phyloP scores from a whole-genome alignment of 2,113 vertebrate genomes.

The Pelecanus crispus region DNA sequence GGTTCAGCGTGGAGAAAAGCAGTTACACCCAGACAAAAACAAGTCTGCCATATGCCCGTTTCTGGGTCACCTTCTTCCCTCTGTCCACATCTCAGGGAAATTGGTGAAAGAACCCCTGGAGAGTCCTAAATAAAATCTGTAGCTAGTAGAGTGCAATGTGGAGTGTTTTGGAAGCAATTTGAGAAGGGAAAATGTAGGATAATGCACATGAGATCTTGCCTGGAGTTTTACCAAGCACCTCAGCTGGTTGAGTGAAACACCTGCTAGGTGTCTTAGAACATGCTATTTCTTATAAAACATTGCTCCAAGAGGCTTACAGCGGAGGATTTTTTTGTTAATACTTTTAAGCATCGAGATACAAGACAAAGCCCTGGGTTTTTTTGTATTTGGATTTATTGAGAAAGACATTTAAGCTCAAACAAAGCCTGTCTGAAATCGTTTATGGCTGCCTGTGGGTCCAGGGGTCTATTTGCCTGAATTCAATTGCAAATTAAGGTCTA shows the following conservation, averaged over 20 bases:
- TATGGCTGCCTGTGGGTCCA: neutral
- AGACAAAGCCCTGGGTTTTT: neutral
- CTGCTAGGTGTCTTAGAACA: neutral
- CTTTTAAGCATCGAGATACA: neutral
- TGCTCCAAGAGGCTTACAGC: neutral
- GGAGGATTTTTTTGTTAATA: neutral
- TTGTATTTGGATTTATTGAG: neutral
- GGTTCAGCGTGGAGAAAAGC: neutral
- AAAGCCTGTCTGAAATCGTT: neutral
- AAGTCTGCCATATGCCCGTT: neutral
- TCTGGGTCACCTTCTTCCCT: neutral
- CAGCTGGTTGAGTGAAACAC: neutral
- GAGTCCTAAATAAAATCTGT: neutral
- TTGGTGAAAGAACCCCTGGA: fast-evolving
- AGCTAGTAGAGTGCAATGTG: fast-evolving
- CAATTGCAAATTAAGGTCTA: neutral
- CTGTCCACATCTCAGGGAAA: neutral
- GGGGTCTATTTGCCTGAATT: neutral
- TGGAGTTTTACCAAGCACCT: neutral
- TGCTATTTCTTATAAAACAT: neutral
- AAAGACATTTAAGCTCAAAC: neutral
- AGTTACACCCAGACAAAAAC: neutral
- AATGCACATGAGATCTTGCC: neutral
- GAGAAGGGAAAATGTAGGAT: neutral
- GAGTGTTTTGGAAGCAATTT: neutral